phyloP scores from a whole-genome alignment of 1,140 invertebrate genomes.

The Aphidius gifuensis region DNA sequence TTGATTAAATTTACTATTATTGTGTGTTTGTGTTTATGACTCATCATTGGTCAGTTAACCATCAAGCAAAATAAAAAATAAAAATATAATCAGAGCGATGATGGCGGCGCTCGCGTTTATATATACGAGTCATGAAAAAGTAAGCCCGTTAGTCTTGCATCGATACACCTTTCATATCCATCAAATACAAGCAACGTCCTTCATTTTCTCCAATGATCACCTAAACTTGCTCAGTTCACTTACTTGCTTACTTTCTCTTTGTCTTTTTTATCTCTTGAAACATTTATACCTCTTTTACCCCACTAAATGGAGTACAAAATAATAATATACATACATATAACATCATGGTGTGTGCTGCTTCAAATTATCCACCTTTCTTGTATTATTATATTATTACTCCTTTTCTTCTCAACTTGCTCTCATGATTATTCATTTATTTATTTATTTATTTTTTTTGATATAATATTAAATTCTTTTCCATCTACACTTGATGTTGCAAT shows the following conservation, averaged over 20 bases:
- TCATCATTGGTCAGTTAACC: too few species aligned
- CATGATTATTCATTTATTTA: neutral
- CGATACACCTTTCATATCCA: slow-evolving; percentile 15
- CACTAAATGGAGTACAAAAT: too few species aligned
- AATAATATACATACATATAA: too few species aligned
- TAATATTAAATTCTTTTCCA: too few species aligned
- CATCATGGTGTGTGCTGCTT: neutral
- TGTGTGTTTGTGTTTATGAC: too few species aligned
- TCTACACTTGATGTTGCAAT: too few species aligned
- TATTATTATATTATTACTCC: slow-evolving; percentile 8
- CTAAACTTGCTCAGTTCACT: neutral
- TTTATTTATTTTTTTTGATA: too few species aligned
- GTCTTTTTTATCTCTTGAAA: neutral
- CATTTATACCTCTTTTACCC: too few species aligned
- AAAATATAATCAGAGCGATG: too few species aligned
- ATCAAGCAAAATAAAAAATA: too few species aligned
- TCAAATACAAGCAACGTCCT: neutral
- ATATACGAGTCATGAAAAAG: neutral
- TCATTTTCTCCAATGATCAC: slow-evolving; percentile 2
- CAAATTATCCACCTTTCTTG: slow-evolving; percentile 13
- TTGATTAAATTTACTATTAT: too few species aligned
- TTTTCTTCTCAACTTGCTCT: neutral
- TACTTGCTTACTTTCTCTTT: neutral
- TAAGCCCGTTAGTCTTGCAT: slow-evolving; percentile 7
- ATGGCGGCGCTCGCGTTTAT: too few species aligned